These are phyloP conservation scores for Vesta saturnalis DNA, from an alignment of 2,888 invertebrate species.

Conservation along the genomic window DNA sequence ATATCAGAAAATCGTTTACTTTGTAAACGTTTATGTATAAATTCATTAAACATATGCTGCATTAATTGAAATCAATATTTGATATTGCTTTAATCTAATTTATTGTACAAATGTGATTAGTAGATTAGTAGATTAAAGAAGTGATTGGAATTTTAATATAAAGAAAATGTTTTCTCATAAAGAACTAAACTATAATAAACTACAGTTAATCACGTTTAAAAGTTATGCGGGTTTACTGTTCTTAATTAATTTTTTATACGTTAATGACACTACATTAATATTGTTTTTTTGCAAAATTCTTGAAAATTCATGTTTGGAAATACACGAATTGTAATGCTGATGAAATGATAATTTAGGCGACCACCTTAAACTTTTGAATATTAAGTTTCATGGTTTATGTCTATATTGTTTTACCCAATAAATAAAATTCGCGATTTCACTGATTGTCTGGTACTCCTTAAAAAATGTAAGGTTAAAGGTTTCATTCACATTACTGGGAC, in stretches of 20 bases:
- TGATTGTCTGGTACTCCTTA: conserved; percentile 1
- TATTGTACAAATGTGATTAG: conserved; percentile 8
- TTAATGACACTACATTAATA: no score
- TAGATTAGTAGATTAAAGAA: conserved; percentile 8
- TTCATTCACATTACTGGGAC: background rate
- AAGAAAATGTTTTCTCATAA: conserved; percentile 8
- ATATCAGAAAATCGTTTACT: background rate
- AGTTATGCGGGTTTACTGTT: conserved; percentile 9
- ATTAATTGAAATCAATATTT: background rate
- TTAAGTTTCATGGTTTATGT: no score
- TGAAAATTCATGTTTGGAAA: no score
- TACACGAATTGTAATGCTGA: no score
- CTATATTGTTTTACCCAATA: background rate
- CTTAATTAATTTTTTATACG: background rate
- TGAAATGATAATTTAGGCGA: no score
- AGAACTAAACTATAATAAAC: conserved; percentile 4
- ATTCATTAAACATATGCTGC: background rate
- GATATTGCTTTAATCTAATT: background rate
- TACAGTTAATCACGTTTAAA: conserved; percentile 1
- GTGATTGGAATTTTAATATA: conserved; percentile 14
- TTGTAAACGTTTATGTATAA: background rate
- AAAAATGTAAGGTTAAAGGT: background rate
- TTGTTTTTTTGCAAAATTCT: no score
- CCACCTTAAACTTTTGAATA: no score
- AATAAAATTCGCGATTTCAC: background rate